Evolutionary conservation across 2,888 invertebrate species (phyloP).

Genomic region (Idaea straminata): DNA sequence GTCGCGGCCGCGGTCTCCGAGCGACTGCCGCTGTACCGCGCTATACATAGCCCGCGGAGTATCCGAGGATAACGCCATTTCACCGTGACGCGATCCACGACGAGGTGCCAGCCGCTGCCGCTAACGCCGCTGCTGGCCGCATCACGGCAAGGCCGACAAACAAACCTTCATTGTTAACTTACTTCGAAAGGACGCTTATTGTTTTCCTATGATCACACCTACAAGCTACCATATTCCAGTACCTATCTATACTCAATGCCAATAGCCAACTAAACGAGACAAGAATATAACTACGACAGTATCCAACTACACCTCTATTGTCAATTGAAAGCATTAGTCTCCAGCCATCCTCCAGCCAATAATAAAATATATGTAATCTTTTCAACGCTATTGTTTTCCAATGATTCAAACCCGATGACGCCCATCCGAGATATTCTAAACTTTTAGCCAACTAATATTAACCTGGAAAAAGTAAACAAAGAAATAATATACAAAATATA

Average conservation of each 20-base stretch:
- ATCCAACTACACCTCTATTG: too few relatives aligned
- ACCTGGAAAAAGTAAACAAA: background rate
- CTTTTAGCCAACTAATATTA: background rate
- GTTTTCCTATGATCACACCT: too few relatives aligned
- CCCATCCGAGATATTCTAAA: background rate
- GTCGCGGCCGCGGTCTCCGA: conserved; percentile 74
- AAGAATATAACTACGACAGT: too few relatives aligned
- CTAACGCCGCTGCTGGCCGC: conserved; percentile 42
- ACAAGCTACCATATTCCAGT: too few relatives aligned
- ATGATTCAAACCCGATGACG: background rate
- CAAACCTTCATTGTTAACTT: conserved; percentile 48
- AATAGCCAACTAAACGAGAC: too few relatives aligned
- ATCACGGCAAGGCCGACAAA: conserved; percentile 62
- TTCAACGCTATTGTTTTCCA: too few relatives aligned
- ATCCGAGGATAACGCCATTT: conserved; percentile 59
- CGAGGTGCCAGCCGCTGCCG: conserved; percentile 47
- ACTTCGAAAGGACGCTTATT: background rate
- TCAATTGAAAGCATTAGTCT: too few relatives aligned
- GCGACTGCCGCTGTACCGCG: conserved; percentile 64
- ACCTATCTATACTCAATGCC: too few relatives aligned
- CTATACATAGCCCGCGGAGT: conserved; percentile 64
- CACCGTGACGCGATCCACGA: conserved; percentile 47
- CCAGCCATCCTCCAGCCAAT: too few relatives aligned
- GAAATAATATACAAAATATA: background rate
- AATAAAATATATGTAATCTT: too few relatives aligned